Percentiles rank a stretch among this genome's conserved stretches.
Conservation (phyloP, 2,797 vertebrate species). For the Loriculus beryllinus region DNA sequence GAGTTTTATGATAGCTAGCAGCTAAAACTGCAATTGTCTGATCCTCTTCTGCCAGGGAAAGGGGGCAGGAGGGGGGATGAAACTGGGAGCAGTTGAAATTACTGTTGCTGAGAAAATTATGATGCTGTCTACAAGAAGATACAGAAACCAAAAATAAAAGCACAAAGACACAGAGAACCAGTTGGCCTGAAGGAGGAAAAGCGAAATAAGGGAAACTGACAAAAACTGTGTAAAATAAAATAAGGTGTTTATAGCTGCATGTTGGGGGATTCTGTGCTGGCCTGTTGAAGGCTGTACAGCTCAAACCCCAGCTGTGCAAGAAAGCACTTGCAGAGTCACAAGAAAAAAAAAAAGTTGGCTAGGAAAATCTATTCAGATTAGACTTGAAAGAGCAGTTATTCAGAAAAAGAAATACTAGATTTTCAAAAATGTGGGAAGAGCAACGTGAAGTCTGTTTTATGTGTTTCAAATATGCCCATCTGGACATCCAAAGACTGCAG, state of each 20-base stretch:
- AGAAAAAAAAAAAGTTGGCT: background rate
- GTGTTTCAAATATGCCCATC: background rate
- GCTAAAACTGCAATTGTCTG: background rate
- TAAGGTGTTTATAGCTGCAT: background rate
- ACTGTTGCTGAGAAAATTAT: background rate
- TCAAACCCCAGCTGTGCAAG: background rate
- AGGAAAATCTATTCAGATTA: background rate
- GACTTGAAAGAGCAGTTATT: background rate
- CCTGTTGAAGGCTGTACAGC: background rate
- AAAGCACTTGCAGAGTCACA: background rate
- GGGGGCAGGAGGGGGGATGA: background rate
- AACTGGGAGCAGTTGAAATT: background rate
- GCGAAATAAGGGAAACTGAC: background rate
- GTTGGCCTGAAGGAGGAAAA: background rate
- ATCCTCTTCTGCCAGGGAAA: background rate
- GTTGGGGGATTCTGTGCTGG: background rate
- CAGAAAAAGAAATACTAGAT: background rate
- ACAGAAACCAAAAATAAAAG: constrained; percentile 7
- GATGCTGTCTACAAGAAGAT: background rate
- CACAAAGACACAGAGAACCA: background rate
- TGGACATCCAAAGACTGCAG: background rate
- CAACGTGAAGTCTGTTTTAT: background rate
- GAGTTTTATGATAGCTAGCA: background rate
- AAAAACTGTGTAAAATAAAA: background rate
- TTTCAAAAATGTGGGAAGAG: background rate